phyloP scores from a whole-genome alignment of 2,888 invertebrate genomes.

The Xestia sexstrigata region DNA sequence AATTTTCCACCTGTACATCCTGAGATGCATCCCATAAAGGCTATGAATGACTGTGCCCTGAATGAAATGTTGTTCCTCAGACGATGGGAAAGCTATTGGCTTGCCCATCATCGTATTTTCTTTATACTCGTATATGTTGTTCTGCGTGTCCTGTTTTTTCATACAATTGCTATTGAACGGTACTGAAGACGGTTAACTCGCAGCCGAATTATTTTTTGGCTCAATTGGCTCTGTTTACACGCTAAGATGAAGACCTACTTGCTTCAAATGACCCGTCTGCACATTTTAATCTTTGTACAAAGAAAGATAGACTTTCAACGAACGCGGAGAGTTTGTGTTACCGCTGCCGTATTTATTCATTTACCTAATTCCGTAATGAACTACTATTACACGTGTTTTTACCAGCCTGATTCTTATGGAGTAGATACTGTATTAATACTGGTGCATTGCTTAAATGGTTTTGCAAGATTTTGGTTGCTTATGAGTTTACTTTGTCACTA shows the following conservation, averaged over 20 bases:
- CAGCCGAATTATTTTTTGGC: neutral
- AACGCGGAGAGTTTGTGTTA: slow-evolving; percentile 65
- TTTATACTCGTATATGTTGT: too few relatives aligned
- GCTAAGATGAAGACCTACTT: neutral
- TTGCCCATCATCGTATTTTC: too few relatives aligned
- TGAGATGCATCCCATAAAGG: neutral
- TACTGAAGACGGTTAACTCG: neutral
- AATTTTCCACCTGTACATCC: neutral
- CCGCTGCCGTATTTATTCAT: slow-evolving; percentile 64
- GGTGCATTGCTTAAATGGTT: neutral
- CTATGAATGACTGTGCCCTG: neutral
- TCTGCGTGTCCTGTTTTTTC: neutral
- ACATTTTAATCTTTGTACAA: slow-evolving; percentile 50
- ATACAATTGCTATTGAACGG: neutral
- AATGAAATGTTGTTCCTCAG: neutral
- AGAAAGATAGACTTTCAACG: slow-evolving; percentile 63
- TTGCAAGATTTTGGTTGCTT: neutral
- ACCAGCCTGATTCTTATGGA: neutral
- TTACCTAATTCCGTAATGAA: slow-evolving; percentile 66
- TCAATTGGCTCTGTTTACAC: neutral
- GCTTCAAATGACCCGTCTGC: slow-evolving; percentile 34
- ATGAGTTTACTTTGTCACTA: neutral
- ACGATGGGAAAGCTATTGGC: neutral
- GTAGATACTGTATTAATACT: neutral
- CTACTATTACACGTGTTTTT: slow-evolving; percentile 50